Evolutionary conservation across 2,797 vertebrate genomes (phyloP).

Genomic region (Taeniopygia guttata): DNA sequence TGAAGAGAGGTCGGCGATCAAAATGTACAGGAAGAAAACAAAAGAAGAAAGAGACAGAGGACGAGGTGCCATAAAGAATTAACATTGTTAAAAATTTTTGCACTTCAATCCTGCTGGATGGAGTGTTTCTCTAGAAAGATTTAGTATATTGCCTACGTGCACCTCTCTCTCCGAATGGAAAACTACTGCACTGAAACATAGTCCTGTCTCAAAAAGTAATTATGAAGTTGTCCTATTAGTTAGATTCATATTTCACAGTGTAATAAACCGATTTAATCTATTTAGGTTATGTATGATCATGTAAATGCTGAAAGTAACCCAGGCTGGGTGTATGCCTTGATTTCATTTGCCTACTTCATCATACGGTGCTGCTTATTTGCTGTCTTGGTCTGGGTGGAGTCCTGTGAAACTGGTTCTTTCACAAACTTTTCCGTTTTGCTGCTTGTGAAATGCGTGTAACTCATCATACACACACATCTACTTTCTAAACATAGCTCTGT

Average conservation of each 20-base stretch:
- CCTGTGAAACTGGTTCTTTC: conserved; percentile 30
- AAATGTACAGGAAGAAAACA: background rate
- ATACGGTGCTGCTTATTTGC: background rate
- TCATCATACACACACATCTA: background rate
- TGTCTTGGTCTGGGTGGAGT: background rate
- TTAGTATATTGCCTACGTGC: background rate
- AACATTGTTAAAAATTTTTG: background rate
- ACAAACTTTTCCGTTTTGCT: background rate
- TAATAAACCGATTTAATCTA: background rate
- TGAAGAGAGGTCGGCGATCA: background rate
- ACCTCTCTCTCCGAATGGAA: background rate
- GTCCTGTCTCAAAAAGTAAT: background rate
- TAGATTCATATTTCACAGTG: background rate
- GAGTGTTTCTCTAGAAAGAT: background rate
- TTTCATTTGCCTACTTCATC: background rate
- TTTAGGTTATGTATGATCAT: background rate
- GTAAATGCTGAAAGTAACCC: background rate
- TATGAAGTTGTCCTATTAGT: background rate
- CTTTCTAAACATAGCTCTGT: conserved; percentile 46
- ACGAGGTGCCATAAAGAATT: background rate
- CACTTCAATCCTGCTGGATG: background rate
- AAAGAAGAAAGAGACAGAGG: background rate
- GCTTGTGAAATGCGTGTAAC: background rate
- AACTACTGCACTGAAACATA: background rate
- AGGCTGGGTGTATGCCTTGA: background rate